Evolutionary conservation across 2,113 vertebrate species (phyloP).

Genomic region (Varanus komodoensis): DNA sequence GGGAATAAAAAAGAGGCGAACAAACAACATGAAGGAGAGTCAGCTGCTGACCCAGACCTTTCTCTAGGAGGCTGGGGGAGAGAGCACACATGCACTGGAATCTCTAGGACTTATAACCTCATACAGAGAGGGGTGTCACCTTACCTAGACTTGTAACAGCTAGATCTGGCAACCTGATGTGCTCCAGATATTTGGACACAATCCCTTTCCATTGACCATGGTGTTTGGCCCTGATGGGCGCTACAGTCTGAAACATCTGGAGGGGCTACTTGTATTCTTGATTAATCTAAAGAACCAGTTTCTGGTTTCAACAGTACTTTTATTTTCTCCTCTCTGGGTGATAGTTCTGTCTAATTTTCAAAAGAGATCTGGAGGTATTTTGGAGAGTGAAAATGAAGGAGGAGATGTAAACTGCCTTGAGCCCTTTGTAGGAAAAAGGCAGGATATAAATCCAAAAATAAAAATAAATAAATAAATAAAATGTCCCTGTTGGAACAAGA

Average conservation of each 20-base stretch:
- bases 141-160: background rate
- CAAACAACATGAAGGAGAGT: background rate
- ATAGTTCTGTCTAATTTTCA: background rate
- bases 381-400: no score
- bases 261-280: no score
- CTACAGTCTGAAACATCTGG: no score
- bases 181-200: no score
- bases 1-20: background rate
- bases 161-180: background rate
- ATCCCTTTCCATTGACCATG: no score
- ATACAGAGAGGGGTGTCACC: background rate
- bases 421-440: no score
- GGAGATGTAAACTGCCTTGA: no score
- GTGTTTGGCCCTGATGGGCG: no score
- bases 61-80: no score
- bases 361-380: background rate
- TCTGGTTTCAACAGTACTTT: background rate
- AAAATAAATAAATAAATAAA: background rate
- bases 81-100: no score
- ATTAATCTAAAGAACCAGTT: background rate
- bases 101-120: no score
- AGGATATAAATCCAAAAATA: no score
- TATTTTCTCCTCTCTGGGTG: background rate
- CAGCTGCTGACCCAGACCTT: background rate
- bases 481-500: background rate